Evolutionary conservation across 2,797 vertebrate genomes (phyloP).

Genomic region (Pagetopsis macropterus): DNA sequence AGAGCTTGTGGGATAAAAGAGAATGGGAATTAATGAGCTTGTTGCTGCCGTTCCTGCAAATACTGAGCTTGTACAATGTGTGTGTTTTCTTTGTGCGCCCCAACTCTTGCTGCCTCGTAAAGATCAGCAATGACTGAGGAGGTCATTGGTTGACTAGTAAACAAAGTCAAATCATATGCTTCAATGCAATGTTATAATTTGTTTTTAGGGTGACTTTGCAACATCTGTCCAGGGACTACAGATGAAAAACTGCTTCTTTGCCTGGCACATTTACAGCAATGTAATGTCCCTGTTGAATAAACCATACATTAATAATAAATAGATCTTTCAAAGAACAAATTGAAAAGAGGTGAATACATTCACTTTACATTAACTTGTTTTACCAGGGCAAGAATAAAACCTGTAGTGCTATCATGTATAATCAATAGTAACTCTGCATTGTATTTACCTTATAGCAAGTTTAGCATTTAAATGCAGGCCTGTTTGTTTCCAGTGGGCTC

Average conservation of each 20-base stretch:
- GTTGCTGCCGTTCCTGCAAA: slow-evolving; percentile 62
- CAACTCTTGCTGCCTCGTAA: slow-evolving; percentile 32
- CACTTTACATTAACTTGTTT: slow-evolving; percentile 20
- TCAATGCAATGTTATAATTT: background rate
- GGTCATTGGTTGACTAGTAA: slow-evolving; percentile 22
- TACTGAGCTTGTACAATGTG: slow-evolving; percentile 40
- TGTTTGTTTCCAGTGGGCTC: slow-evolving; percentile 24
- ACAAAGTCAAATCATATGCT: slow-evolving; percentile 19
- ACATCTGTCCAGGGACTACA: too few relatives aligned
- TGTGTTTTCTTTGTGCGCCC: slow-evolving; percentile 47
- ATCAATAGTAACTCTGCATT: slow-evolving; percentile 14
- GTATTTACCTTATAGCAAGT: slow-evolving; percentile 8
- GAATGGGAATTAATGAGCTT: slow-evolving; percentile 72
- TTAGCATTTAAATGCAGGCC: slow-evolving; percentile 17
- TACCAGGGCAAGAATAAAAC: slow-evolving; percentile 3
- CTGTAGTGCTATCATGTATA: slow-evolving; percentile 5
- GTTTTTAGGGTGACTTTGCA: too few relatives aligned
- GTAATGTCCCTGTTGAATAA: too few relatives aligned
- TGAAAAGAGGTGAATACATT: slow-evolving; percentile 11
- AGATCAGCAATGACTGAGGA: slow-evolving; percentile 29
- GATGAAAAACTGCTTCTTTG: too few relatives aligned
- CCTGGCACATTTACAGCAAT: too few relatives aligned
- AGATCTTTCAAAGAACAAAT: slow-evolving; percentile 18
- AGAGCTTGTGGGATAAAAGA: slow-evolving; percentile 66
- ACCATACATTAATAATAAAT: too few relatives aligned